phyloP scores from a whole-genome alignment of 2,113 vertebrate species.

The Pseudorectes ferrugineus region DNA sequence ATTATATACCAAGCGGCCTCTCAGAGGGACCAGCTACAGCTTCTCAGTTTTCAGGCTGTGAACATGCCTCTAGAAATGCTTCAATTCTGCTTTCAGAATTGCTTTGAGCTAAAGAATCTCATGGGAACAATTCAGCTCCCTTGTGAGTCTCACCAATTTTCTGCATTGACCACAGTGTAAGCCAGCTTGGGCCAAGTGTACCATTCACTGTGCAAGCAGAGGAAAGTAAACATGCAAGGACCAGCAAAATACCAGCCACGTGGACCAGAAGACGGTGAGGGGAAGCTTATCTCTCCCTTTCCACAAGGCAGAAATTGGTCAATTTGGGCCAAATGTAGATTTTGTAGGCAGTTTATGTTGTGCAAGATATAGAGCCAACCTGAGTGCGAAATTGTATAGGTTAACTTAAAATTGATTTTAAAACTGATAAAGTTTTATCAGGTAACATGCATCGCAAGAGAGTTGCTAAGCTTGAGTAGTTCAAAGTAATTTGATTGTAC shows the following conservation, averaged over 20 bases:
- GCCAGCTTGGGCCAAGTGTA: background rate
- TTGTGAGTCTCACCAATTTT: background rate
- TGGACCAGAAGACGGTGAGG: background rate
- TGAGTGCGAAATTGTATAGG: background rate
- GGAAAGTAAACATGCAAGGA: background rate
- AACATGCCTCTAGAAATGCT: background rate
- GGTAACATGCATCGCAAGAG: background rate
- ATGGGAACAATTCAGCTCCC: background rate
- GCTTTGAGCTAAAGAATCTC: background rate
- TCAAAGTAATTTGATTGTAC: background rate
- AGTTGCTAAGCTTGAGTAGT: background rate
- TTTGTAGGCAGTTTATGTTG: background rate
- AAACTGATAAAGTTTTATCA: background rate
- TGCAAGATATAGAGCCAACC: background rate
- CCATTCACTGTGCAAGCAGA: background rate
- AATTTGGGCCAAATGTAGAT: background rate
- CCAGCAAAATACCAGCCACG: background rate
- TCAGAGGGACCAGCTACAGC: background rate
- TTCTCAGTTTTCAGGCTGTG: background rate
- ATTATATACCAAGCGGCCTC: background rate
- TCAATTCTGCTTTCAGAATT: background rate
- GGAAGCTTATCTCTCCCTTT: background rate
- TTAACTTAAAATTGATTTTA: background rate
- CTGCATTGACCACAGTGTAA: background rate
- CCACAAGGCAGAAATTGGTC: background rate